Conservation (phyloP, 2,113 vertebrate species). For the Coptodon bakossiorum region DNA sequence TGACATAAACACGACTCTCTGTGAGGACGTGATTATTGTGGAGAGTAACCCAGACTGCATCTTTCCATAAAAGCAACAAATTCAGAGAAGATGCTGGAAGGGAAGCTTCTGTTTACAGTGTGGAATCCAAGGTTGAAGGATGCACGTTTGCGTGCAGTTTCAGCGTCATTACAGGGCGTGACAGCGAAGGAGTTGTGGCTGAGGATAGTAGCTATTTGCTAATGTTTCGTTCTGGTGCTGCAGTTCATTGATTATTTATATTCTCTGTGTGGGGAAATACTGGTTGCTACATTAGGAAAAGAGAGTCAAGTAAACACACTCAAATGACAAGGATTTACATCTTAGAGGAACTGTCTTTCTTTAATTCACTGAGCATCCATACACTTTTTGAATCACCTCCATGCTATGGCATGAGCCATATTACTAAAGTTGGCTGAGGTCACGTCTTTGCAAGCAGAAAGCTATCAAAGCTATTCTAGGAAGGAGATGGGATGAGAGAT, state of each 20-base stretch:
- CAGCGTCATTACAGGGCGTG: neutral
- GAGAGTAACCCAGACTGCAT: neutral
- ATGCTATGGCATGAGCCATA: neutral
- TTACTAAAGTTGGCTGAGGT: slow-evolving; percentile 25
- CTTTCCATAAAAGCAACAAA: neutral
- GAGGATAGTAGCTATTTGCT: slow-evolving; percentile 15
- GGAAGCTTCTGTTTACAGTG: neutral
- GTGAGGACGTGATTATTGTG: neutral
- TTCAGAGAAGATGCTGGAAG: neutral
- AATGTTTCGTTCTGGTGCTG: slow-evolving; percentile 55
- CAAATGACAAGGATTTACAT: neutral
- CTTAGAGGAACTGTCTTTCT: neutral
- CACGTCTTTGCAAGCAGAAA: slow-evolving; percentile 26
- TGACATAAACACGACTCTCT: neutral
- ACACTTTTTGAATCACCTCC: neutral
- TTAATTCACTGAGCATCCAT: neutral
- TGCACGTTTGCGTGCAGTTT: neutral
- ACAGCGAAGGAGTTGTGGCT: neutral
- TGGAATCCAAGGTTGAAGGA: neutral
- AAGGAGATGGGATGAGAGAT: slow-evolving; percentile 44
- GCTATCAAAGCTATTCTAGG: slow-evolving; percentile 52
- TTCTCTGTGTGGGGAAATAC: slow-evolving; percentile 36
- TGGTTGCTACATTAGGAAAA: slow-evolving; percentile 12
- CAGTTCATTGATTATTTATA: slow-evolving; percentile 75
- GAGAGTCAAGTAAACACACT: neutral